Base-by-base conservation (phyloP, 2,888 invertebrate species). In the Toxonevra muliebris region DNA sequence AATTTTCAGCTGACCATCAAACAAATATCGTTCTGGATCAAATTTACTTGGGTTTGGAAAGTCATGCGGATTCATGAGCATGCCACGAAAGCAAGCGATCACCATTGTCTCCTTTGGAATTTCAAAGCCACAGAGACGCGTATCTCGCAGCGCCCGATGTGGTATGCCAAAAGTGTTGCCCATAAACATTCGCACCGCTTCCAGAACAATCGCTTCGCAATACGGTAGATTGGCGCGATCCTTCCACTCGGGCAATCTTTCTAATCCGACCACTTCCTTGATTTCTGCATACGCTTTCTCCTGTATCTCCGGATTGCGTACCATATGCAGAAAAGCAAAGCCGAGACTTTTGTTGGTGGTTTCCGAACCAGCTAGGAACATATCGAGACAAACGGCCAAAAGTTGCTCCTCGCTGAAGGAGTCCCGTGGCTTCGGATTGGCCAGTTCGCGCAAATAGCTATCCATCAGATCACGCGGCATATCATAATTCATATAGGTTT, bases 351-450 rank as follows among this genome's bases (percentile, higher is more conserved):
- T 94, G 62, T 90, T 91, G 0, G 94, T 94, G 0, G 95, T 95
- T 85, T 95, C 95, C 0, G 94, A 92, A 0, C 94, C 95, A 20
- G 94, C 95, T 87, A 94, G 90, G 76, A 95, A 95, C 88, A 95
- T 89, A 76, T 95, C 95, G 88, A 94, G 87, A 76, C 94, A 93
- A 76, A 92, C 90, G 0, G 93, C 93, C 66, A 94, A 82, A 62
- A 95, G 84, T 76, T 94, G 94, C 10, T 89, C 88, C 80, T 95
- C 94, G 73, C 89, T 87, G 79, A 91, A 90, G 2, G 88, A 88
- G 0, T 86, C 82, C 3, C 87, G 86, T 64, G 88, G 88, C 69
- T 88, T 88, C 17, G 89, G 85, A 4, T 90, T 88, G 57, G 88
- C 87, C 70, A 94, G 83, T 69, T 90, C 89, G 76, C 91, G 88